Evolutionary conservation across 2,888 invertebrate species (phyloP), one percentile per base, ranked within the genome.

Genomic region (Tromatobia lineatoria): DNA sequence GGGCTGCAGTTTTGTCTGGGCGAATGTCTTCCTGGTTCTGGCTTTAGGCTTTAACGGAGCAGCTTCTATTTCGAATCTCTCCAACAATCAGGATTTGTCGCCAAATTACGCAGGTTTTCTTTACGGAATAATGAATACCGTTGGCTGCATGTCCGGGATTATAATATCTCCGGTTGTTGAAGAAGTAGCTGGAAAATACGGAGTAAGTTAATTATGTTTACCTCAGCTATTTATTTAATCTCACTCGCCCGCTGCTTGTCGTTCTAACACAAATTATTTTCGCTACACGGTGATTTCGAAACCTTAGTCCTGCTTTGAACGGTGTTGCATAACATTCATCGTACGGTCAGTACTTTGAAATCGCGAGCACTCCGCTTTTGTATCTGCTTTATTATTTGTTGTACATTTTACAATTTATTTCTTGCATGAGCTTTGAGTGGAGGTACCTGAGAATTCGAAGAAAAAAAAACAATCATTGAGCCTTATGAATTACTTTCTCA

Each of bases 41-140:
- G 90, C 92, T 2, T 77, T 93, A 6, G 93, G 92, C 1, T 93
- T 92, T 80, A 93, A 93, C 69, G 92, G 93, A 89, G 87, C 91
- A 88, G 91, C 96, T 83, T 94, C 96, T 94, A 93, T 94, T 94
- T 91, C 92, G 87, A 88, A 92, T 93, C 50, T 94, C 95, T 90
- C 92, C 2, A 93, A 92, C 82, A 93, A 92, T 67, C 96, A 97
- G 94, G 97, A 97, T 92, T 93, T 97, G 78, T 95, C 97, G 0
- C 97, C 97, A 0, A 96, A 96, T 89, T 97, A 95, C 90, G 96
- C 96, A 1, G 97, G 96, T 54, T 96, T 96, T 15, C 92, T 97
- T 11, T 96, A 96, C 87, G 97, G 97, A 7, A 95, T 97, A 1
- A 96, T 96, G 75, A 97, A 97, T 90, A 96, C 96, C 80, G 93